Evolutionary conservation across 2,797 vertebrate species (phyloP).

Genomic region (Prionace glauca): DNA sequence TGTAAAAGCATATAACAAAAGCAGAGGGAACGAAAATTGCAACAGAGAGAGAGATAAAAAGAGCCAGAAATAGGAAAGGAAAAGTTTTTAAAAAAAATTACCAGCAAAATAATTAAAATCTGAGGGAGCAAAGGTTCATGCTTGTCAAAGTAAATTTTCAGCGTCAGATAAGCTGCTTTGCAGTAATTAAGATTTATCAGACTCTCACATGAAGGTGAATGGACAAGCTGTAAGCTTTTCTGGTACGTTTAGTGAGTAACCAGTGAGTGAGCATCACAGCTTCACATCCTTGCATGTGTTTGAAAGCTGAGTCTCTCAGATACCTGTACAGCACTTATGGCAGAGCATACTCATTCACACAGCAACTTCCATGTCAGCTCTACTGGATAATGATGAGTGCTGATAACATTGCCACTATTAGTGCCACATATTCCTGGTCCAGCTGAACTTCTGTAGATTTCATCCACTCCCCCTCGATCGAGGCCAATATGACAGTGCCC

Average conservation of each 20-base stretch:
- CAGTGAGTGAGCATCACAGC: not conserved
- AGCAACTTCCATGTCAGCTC: not conserved
- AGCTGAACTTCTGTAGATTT: not conserved
- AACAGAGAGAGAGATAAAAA: not conserved
- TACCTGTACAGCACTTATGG: not conserved
- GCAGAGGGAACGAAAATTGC: not conserved
- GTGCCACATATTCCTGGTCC: not conserved
- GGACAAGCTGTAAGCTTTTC: not conserved
- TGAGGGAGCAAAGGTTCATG: not conserved
- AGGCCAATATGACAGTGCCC: too few relatives aligned
- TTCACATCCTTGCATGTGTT: not conserved
- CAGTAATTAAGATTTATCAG: not conserved
- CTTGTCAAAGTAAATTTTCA: not conserved
- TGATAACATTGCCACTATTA: not conserved
- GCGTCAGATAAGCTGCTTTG: not conserved
- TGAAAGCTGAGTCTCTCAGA: not conserved
- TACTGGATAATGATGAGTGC: not conserved
- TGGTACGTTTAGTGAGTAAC: not conserved
- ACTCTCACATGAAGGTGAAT: not conserved
- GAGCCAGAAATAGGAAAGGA: not conserved
- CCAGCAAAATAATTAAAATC: not conserved
- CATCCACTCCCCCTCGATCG: not conserved
- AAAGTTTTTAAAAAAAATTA: not conserved
- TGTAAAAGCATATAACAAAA: not conserved
- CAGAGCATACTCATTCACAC: not conserved